Conservation (phyloP, 2,797 vertebrate species). For the Sebastes goodei region DNA sequence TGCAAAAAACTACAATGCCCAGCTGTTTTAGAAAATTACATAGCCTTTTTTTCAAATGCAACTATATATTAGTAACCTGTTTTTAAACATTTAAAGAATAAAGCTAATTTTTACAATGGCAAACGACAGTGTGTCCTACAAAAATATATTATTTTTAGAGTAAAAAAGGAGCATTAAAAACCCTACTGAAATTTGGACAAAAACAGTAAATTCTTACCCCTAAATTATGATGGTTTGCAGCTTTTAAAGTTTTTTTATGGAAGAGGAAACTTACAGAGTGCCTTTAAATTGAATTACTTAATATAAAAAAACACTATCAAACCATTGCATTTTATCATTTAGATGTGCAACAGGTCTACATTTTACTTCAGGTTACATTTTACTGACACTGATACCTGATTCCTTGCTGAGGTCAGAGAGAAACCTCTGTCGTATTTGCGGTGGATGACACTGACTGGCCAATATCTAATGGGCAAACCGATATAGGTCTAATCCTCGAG, state of each 20-base stretch:
- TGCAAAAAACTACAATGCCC: neutral
- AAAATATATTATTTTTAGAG: neutral
- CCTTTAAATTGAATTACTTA: neutral
- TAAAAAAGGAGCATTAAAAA: neutral
- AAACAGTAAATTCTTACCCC: neutral
- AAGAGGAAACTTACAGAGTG: neutral
- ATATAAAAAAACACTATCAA: neutral
- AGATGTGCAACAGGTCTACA: neutral
- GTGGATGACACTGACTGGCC: neutral
- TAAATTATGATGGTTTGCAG: neutral
- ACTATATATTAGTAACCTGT: neutral
- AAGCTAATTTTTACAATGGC: neutral
- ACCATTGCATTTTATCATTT: neutral
- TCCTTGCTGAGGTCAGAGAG: constrained; percentile 8
- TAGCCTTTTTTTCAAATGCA: neutral
- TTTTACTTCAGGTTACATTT: constrained; percentile 1
- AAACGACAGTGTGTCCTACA: neutral
- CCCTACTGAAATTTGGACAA: neutral
- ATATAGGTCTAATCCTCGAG: constrained; percentile 5
- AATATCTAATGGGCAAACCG: constrained; percentile 28
- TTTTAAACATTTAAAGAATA: neutral
- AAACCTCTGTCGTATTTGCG: neutral
- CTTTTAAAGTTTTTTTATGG: neutral
- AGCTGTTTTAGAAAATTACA: neutral
- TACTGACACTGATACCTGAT: neutral